Evolutionary conservation across 2,888 invertebrate species (phyloP).

Genomic region (Papilio protenor): DNA sequence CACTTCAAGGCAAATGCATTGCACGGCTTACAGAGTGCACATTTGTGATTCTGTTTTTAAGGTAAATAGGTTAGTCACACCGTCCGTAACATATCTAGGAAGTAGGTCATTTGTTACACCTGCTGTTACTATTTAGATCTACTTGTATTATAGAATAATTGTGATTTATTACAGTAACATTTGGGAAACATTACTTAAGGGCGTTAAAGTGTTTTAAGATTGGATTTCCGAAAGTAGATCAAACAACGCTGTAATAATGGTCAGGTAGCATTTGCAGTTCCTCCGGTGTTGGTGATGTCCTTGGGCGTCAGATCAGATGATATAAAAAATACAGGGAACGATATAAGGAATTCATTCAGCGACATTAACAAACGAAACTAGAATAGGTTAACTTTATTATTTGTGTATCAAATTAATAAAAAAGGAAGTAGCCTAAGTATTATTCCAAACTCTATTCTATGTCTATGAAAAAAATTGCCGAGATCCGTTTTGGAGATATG

Average conservation of each 20-base stretch:
- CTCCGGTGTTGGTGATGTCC: too few species aligned
- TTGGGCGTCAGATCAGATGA: too few species aligned
- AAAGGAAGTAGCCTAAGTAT: too few species aligned
- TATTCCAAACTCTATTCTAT: not conserved
- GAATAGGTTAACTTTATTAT: not conserved
- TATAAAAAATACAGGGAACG: not conserved
- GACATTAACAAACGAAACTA: not conserved
- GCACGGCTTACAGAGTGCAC: conserved; percentile 18
- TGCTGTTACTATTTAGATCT: not conserved
- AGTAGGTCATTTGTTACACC: conserved; percentile 29
- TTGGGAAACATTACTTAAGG: not conserved
- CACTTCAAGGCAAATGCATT: conserved; percentile 26
- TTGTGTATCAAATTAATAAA: too few species aligned
- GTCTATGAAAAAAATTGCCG: not conserved
- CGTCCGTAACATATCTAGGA: not conserved
- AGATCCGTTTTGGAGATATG: too few species aligned
- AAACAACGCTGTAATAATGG: not conserved
- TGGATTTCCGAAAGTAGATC: not conserved
- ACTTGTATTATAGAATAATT: not conserved
- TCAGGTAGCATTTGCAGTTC: not conserved
- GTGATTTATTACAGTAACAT: not conserved
- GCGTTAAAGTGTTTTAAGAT: not conserved
- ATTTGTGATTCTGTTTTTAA: conserved; percentile 36
- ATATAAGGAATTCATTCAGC: not conserved
- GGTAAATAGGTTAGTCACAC: conserved; percentile 31